Evolutionary conservation across 2,797 vertebrate species (phyloP).

Genomic region (Rhabdophis nuchalis): DNA sequence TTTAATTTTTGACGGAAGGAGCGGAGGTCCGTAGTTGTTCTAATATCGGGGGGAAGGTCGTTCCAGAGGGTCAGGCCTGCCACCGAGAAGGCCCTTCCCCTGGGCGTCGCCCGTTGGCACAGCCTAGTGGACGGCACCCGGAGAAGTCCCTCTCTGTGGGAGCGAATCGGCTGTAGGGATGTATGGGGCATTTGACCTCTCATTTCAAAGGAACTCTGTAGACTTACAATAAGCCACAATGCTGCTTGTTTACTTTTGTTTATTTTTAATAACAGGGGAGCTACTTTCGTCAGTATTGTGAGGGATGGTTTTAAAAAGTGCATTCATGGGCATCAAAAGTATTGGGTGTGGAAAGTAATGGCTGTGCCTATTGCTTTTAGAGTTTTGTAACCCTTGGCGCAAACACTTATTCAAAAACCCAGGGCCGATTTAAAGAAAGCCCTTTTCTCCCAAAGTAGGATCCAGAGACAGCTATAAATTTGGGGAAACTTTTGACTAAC

Average conservation of each 20-base stretch:
- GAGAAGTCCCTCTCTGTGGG: too few species aligned
- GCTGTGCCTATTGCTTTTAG: not conserved
- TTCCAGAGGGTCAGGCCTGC: too few species aligned
- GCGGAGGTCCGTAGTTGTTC: too few species aligned
- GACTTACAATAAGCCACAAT: not conserved
- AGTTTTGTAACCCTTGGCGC: not conserved
- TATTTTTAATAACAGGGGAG: not conserved
- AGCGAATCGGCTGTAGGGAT: too few species aligned
- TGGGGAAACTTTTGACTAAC: not conserved
- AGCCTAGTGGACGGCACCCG: too few species aligned
- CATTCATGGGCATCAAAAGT: not conserved
- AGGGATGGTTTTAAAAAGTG: not conserved
- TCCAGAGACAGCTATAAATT: not conserved
- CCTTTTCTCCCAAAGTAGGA: not conserved
- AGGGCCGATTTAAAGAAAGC: not conserved
- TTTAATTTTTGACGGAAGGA: too few species aligned
- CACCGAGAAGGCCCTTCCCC: too few species aligned
- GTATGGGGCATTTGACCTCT: too few species aligned
- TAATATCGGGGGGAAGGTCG: too few species aligned
- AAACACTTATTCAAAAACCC: not conserved
- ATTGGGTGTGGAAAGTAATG: not conserved
- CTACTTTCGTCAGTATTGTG: not conserved
- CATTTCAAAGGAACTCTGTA: not conserved
- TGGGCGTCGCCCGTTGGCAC: too few species aligned
- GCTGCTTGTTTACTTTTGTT: not conserved